These are phyloP conservation scores for Tachysurus vachellii DNA, from an alignment of 2,113 vertebrate genomes.

Conservation along the genomic window DNA sequence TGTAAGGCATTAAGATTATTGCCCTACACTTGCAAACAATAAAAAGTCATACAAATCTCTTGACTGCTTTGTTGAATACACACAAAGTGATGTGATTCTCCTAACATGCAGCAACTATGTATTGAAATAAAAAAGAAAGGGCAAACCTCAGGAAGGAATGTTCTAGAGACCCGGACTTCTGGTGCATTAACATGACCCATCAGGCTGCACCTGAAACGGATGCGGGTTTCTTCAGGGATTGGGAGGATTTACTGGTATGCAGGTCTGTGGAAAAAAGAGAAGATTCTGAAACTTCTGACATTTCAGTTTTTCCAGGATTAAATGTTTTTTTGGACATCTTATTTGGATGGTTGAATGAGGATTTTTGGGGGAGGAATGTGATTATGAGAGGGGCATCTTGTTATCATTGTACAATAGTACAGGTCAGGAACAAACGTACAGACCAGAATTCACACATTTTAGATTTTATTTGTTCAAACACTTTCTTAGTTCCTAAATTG, in stretches of 20 bases:
- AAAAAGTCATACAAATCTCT: background rate
- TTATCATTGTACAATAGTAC: conserved; percentile 46
- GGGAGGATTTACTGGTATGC: conserved; percentile 50
- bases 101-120: background rate
- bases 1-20: background rate
- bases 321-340: conserved; percentile 48
- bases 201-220: conserved; percentile 62
- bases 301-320: conserved; percentile 43
- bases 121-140: conserved; percentile 37
- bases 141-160: conserved; percentile 53
- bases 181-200: conserved; percentile 42
- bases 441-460: conserved; percentile 25
- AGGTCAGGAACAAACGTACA: conserved; percentile 41
- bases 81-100: background rate
- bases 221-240: conserved; percentile 39
- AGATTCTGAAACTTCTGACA: conserved; percentile 51
- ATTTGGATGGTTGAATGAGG: conserved; percentile 5
- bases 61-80: background rate
- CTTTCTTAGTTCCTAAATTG: background rate
- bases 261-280: conserved; percentile 40
- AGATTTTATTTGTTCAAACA: background rate
- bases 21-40: background rate
- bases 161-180: conserved; percentile 49
- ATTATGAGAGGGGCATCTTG: conserved; percentile 42
- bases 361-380: conserved; percentile 27